Base-by-base conservation (phyloP, 2,113 vertebrate species). In the Apodemus speciosus region DNA sequence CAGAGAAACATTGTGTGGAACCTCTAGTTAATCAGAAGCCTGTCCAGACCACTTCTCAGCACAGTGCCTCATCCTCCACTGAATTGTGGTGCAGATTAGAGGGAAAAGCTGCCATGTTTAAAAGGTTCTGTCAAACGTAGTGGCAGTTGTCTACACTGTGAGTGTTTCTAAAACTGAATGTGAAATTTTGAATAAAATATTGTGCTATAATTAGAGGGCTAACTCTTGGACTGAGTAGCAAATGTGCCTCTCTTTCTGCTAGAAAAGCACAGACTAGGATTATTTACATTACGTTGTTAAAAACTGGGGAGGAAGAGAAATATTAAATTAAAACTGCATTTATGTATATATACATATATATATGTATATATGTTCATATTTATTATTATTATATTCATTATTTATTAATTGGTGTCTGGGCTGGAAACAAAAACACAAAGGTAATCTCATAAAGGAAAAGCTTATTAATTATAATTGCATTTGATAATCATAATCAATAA, bases 11-110 rank as follows among this genome's bases (percentile, higher is more conserved):
- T 90, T 80, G 43, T 90, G 90, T 93, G 92, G 95, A 93, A 77
- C 79, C 77, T 96, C 92, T 58, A 71, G 90, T 85, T 95, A 90
- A 96, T 96, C 96, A 95, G 77, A 93, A 66, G 43, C 92, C 95
- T 90, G 93, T 95, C 90, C 85, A 79, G 96, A 75, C 56, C 43
- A 46, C 73, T 84, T 88, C 92, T 94, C 18, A 0, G 68, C 60
- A 6, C 11, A 20, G 51, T 85, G 51, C 76, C 73, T 96, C 76
- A 93, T 80, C 72, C 76, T 93, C 79, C 51, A 64, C 72, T 56
- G 68, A 90, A 92, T 32, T 93, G 88, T 94, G 72, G 94, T 91
- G 93, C 91, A 95, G 77, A 93, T 75, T 73, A 95, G 49, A 43
- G 46, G 62, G 56, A 53, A 85, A 27, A 91, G n/a, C 76, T 95